Evolutionary conservation across 2,888 invertebrate species (phyloP), one percentile per base, ranked within the genome.

Genomic region (Alviniconcha strummeri): DNA sequence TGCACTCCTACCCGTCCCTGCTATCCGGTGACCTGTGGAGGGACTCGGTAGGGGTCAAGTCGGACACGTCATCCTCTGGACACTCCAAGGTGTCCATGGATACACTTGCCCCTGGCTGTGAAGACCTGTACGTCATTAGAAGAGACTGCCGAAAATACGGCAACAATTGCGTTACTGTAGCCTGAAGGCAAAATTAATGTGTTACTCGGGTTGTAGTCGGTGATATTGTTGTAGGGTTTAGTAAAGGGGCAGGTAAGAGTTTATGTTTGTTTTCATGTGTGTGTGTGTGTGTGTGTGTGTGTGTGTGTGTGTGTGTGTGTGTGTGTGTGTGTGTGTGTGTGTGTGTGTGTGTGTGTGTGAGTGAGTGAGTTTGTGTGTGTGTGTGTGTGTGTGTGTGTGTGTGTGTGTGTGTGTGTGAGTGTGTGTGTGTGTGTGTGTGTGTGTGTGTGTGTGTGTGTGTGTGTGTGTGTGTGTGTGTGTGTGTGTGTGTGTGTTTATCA

Each of bases 11-110:
- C 77, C 82, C 82, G 9, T 82, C 82, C 19, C 67, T 76, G 60
- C 5, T 82, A n/a, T 55, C 19, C 19, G 11, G 67, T 5, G 77
- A 82, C 77, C 36, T 69, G 56, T 82, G 82, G 82, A 19, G 82
- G 76, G 82, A 82, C 52, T 19, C 69, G 11, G 80, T 8, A 9
- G 67, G n/a, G n/a, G 19, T 82, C 36, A 76, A 77, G 56, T 82
- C 82, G 17, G 82, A 82, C 76, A 82, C 82, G 54, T 82, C 82
- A 1, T 82, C 82, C 36, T 82, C 82, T 0, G 82, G 67, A 0
- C 75, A 67, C 55, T 82, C 82, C 69, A 76, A 76, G 13, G 82
- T 15, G 4, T 82, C 82, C 55, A 82, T 82, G 82, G 76, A 82
- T 55, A 82, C 82, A 5, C 67, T 82, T 55, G 77, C 55, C 54